These are phyloP conservation scores for Holacanthella duospinosa DNA, from an alignment of 2,888 invertebrate genomes.

Conservation along the genomic window DNA sequence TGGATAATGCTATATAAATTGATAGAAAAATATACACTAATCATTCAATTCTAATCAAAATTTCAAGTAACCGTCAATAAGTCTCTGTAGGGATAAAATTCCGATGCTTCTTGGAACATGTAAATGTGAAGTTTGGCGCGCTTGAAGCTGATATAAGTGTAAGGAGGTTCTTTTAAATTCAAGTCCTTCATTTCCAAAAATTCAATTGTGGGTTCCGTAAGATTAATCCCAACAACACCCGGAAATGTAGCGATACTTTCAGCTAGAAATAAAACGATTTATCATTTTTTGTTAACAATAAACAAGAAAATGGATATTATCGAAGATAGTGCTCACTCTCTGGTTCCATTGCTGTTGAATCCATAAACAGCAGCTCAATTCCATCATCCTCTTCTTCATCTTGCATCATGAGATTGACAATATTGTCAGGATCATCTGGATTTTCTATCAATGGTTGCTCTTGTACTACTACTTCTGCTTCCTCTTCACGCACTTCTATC, in stretches of 20 bases:
- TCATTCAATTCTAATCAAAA: background rate
- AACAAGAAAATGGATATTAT: background rate
- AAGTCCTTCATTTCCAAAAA: slow-evolving; percentile 29
- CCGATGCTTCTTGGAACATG: slow-evolving; percentile 29
- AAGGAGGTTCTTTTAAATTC: slow-evolving; percentile 16
- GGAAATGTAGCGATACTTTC: slow-evolving; percentile 25
- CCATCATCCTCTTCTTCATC: slow-evolving; percentile 30
- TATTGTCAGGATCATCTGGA: slow-evolving; percentile 14
- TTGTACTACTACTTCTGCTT: slow-evolving; percentile 5
- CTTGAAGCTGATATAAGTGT: slow-evolving; percentile 30
- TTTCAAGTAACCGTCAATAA: slow-evolving; percentile 28
- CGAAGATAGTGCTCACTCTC: too few relatives aligned
- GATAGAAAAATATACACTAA: background rate
- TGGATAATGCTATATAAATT: slow-evolving; percentile 26
- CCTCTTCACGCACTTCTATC: slow-evolving; percentile 5
- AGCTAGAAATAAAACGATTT: slow-evolving; percentile 16
- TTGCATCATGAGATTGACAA: slow-evolving; percentile 11
- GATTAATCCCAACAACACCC: slow-evolving; percentile 29
- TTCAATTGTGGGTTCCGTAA: slow-evolving; percentile 27
- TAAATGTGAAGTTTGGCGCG: slow-evolving; percentile 31
- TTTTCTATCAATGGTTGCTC: slow-evolving; percentile 1
- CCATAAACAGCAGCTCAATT: slow-evolving; percentile 23
- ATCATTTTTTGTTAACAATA: background rate
- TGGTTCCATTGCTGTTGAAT: background rate
- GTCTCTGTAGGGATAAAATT: slow-evolving; percentile 29